Evolutionary conservation across 2,113 vertebrate genomes (phyloP).

Genomic region (Gambusia affinis): DNA sequence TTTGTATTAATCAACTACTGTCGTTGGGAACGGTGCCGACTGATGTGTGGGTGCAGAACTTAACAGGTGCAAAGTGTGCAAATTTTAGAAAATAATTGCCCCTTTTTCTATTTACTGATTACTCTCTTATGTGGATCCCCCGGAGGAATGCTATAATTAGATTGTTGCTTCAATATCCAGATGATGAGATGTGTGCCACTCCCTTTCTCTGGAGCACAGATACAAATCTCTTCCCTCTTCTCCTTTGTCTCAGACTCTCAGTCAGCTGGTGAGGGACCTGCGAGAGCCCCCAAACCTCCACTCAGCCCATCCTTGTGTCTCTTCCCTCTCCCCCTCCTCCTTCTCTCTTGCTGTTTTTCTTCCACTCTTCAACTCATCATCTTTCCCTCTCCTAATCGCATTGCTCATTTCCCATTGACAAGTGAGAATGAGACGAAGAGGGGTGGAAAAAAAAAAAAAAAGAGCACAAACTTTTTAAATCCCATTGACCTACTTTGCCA

Average conservation of each 20-base stretch:
- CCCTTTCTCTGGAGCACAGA: conserved; percentile 59
- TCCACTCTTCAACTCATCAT: conserved; percentile 61
- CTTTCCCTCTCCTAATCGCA: conserved; percentile 68
- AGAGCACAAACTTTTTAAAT: conserved; percentile 75
- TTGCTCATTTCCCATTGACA: conserved; percentile 74
- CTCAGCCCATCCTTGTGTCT: conserved; percentile 40
- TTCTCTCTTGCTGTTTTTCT: conserved; percentile 40
- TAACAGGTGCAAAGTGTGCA: conserved; percentile 70
- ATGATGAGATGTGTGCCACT: conserved; percentile 66
- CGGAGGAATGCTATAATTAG: conserved; percentile 73
- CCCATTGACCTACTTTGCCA: conserved; percentile 79
- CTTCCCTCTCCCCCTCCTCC: not conserved
- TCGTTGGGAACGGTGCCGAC: conserved; percentile 44
- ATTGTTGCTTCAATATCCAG: conserved; percentile 76
- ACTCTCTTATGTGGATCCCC: conserved; percentile 74
- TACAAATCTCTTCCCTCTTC: conserved; percentile 42
- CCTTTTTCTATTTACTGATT: conserved; percentile 79
- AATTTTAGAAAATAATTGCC: conserved; percentile 77
- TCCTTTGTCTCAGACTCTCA: conserved; percentile 51
- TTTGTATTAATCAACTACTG: conserved; percentile 73
- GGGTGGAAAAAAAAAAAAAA: conserved; percentile 14
- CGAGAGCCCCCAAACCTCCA: conserved; percentile 49
- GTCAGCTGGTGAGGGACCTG: conserved; percentile 63
- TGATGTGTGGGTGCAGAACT: conserved; percentile 53
- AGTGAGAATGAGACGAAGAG: conserved; percentile 49